These are phyloP conservation scores for Sander lucioperca DNA, from an alignment of 2,113 vertebrate genomes.

Conservation along the genomic window DNA sequence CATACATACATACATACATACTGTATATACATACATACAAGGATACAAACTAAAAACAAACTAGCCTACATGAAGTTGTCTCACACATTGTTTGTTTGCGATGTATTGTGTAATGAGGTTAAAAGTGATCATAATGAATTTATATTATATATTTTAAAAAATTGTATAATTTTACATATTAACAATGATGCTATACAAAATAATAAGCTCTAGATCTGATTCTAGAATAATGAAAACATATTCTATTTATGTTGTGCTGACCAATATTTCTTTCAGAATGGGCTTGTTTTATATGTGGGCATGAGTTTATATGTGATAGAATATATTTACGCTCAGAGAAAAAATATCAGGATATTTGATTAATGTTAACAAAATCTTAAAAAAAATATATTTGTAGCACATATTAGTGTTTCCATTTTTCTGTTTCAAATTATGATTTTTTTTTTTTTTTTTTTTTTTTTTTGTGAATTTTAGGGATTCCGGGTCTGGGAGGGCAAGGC, in stretches of 20 bases:
- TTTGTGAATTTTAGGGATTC: constrained; percentile 47
- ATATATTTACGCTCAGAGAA: neutral
- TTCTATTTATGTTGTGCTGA: neutral
- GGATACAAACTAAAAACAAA: neutral
- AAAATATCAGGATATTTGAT: neutral
- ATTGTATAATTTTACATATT: neutral
- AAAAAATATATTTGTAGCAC: neutral
- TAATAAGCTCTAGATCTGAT: neutral
- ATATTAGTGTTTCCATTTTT: neutral
- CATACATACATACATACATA: neutral
- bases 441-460: neutral
- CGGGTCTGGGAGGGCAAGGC: constrained; percentile 14
- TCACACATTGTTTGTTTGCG: neutral
- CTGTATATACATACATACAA: neutral
- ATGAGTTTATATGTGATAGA: neutral
- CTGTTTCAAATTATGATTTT: neutral
- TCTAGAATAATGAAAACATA: neutral
- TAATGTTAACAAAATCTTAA: neutral
- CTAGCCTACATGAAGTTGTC: neutral
- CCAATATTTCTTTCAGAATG: neutral
- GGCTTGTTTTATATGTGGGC: neutral
- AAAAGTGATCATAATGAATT: neutral
- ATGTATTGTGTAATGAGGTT: neutral
- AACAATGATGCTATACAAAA: neutral
- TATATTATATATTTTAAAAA: neutral